Conservation (phyloP, 2,888 invertebrate species). For the Sesamia inferens region DNA sequence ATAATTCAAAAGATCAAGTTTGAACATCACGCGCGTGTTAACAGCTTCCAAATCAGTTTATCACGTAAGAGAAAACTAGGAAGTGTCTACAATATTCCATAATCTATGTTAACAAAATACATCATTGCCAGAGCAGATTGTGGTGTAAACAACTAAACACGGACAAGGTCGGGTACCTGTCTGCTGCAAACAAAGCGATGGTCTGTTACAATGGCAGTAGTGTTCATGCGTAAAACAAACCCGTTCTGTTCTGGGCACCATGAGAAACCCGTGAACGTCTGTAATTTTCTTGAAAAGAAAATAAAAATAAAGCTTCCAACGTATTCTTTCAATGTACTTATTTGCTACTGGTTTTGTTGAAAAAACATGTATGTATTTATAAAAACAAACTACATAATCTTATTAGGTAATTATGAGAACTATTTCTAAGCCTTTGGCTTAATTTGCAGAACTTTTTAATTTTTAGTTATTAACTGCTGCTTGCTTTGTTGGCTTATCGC, state of each 20-base stretch:
- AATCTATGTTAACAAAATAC: slow-evolving; percentile 72
- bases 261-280: slow-evolving; percentile 25
- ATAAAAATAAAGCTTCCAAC: not conserved
- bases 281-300: slow-evolving; percentile 21
- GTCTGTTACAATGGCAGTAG: slow-evolving; percentile 56
- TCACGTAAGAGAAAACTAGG: slow-evolving; percentile 48
- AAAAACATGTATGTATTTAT: not conserved
- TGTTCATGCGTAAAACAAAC: slow-evolving; percentile 45
- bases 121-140: slow-evolving; percentile 69
- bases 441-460: slow-evolving; percentile 41
- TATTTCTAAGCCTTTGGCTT: slow-evolving; percentile 68
- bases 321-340: not conserved
- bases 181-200: slow-evolving; percentile 65
- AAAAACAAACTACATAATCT: not conserved
- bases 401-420: slow-evolving; percentile 4
- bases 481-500: not conserved
- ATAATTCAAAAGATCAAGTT: not conserved
- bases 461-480: not conserved
- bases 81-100: slow-evolving; percentile 57
- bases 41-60: slow-evolving; percentile 17
- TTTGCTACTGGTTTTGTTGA: not conserved
- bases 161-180: slow-evolving; percentile 69
- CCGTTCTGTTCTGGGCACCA: slow-evolving; percentile 42
- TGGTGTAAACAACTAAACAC: slow-evolving; percentile 63
- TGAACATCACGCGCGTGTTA: not conserved